Evolutionary conservation across 1,140 invertebrate genomes (phyloP).

Genomic region (Caenorhabditis tropicalis): DNA sequence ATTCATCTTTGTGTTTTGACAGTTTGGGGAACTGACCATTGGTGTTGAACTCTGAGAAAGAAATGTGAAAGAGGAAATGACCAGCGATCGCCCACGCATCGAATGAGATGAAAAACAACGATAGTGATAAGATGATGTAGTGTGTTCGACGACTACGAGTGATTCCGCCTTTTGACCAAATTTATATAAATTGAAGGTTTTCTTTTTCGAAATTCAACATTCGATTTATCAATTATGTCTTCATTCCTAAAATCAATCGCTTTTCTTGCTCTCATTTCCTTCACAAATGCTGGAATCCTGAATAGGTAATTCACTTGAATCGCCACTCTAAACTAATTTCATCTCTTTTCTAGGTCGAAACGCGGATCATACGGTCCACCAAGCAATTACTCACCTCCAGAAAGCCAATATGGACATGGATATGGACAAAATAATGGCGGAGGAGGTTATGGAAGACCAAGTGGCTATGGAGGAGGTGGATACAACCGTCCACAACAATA

Average conservation of each 20-base stretch:
- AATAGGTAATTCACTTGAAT: not conserved
- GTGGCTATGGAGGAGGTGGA: not conserved
- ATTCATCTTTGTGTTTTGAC: not conserved
- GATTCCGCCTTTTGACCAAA: not conserved
- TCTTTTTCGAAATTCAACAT: not conserved
- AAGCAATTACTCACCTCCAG: conserved; percentile 18
- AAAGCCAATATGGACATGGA: not conserved
- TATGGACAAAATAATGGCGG: not conserved
- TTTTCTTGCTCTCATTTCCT: not conserved
- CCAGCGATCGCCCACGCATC: not conserved
- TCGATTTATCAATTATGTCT: not conserved
- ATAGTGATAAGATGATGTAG: not conserved
- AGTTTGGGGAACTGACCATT: conserved; percentile 12
- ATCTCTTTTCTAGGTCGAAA: not conserved
- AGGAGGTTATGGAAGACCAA: conserved; percentile 14
- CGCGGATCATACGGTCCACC: conserved; percentile 18
- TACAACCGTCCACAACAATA: conserved; percentile 20
- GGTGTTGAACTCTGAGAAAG: not conserved
- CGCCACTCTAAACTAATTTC: too few species aligned
- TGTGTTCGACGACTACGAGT: conserved; percentile 23
- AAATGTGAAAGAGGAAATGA: not conserved
- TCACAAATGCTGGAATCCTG: not conserved
- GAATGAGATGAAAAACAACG: not conserved
- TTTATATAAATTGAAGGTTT: not conserved
- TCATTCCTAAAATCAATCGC: not conserved